Percentiles rank a stretch among this genome's conserved stretches.
phyloP scores from a whole-genome alignment of 2,113 vertebrate genomes.

The Pterocles gutturalis region DNA sequence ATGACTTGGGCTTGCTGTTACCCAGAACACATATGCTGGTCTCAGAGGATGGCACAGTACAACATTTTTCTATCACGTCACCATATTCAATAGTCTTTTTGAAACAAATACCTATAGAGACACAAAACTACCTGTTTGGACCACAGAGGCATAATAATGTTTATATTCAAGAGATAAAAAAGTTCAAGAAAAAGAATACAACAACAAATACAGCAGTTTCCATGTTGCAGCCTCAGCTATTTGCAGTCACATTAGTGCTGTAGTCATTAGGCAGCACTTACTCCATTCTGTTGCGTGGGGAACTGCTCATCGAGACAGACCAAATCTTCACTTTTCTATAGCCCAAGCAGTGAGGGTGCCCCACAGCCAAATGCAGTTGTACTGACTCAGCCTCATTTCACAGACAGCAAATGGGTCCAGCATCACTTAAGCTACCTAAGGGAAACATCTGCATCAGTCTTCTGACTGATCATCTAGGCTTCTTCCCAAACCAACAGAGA shows the following conservation, averaged over 20 bases:
- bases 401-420: neutral
- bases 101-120: neutral
- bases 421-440: neutral
- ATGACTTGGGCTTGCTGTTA: neutral
- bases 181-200: neutral
- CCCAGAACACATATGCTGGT: neutral
- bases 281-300: neutral
- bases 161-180: neutral
- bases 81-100: neutral
- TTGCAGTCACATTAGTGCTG: neutral
- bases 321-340: too few relatives aligned
- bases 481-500: neutral
- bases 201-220: neutral
- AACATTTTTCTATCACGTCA: neutral
- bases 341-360: neutral
- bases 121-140: accelerated
- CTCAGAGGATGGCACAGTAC: neutral
- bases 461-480: neutral
- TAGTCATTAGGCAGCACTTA: neutral
- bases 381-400: neutral
- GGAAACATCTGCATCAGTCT: neutral
- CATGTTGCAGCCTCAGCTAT: neutral
- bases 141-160: neutral
- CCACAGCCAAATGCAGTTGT: neutral
- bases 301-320: neutral